Evolutionary conservation across 2,888 invertebrate species (phyloP), one percentile per base, ranked within the genome.

Genomic region (Pachymerium ferrugineum): DNA sequence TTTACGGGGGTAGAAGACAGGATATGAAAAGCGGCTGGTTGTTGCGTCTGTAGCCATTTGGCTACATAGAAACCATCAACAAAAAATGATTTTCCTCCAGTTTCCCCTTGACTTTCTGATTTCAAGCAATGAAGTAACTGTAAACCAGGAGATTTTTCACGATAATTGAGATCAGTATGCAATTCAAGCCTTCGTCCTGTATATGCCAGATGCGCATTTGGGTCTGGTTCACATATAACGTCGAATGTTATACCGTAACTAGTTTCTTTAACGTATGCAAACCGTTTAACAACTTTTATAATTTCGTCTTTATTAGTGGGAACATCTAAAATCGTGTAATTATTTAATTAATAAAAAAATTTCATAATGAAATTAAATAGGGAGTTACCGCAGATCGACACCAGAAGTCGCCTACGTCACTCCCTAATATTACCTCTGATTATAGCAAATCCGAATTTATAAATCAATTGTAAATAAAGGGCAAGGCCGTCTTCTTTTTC

Each of bases 101-200:
- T 30, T 5, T 74, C 67, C 4, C 71, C 71, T 1, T 33, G 31
- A 19, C 54, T 54, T 22, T 29, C 28, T n/a, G 25, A 25, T 22
- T 16, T 8, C 69, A 33, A 12, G n/a, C 69, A 69, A 30, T 69
- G 71, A 3, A 38, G n/a, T 12, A 28, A n/a, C n/a, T 35, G 38
- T 14, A 42, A 76, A 77, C 78, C 78, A 5, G 82, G 81, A 42
- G 79, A 79, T 75, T 81, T 81, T 76, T 82, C 82, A 22, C 81
- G 75, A 74, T 82, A 82, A 74, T 80, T 80, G 80, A 81, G 80
- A 74, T 81, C 81, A 3, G 81, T 81, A 74, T 81, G 81, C 33
- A 79, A 79, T 38, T 80, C 80, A 54, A 81, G 77, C 74, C 79
- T 76, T 72, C 78, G 73, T 3, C 80, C 81, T 30, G 80, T 79